Evolutionary conservation across 2,888 invertebrate species (phyloP).

Genomic region (Aleiodes leptofemur): DNA sequence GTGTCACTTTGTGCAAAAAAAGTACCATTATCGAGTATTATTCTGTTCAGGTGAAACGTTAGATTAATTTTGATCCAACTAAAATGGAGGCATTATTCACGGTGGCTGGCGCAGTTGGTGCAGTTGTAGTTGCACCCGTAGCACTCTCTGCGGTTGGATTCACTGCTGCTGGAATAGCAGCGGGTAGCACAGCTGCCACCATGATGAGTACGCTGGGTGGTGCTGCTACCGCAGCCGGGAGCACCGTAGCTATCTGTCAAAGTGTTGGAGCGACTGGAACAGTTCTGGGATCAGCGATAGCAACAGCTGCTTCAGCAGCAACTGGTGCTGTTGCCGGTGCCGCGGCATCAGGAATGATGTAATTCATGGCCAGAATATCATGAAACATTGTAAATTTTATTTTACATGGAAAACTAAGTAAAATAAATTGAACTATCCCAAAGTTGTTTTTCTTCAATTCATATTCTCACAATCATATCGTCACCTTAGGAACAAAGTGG

Average conservation of each 20-base stretch:
- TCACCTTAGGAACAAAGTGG: too few species aligned
- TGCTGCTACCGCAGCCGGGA: neutral
- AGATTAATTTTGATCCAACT: too few species aligned
- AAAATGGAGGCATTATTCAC: too few species aligned
- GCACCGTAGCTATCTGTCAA: neutral
- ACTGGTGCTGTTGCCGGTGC: neutral
- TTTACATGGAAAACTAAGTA: too few species aligned
- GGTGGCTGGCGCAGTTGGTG: neutral
- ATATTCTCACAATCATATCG: too few species aligned
- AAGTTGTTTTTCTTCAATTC: too few species aligned
- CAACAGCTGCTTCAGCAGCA: neutral
- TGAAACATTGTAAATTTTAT: too few species aligned
- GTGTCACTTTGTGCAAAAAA: too few species aligned
- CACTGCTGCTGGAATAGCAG: neutral
- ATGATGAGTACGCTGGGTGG: conserved; percentile 8
- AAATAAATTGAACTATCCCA: too few species aligned
- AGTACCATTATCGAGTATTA: too few species aligned
- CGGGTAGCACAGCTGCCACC: neutral
- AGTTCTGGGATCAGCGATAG: neutral
- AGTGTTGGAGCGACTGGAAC: conserved; percentile 4
- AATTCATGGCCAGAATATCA: too few species aligned
- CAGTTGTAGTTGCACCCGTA: neutral
- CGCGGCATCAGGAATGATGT: neutral
- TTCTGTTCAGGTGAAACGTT: too few species aligned
- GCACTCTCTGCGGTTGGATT: neutral